Evolutionary conservation across 2,888 invertebrate genomes (phyloP).

Genomic region (Drosophila dives): DNA sequence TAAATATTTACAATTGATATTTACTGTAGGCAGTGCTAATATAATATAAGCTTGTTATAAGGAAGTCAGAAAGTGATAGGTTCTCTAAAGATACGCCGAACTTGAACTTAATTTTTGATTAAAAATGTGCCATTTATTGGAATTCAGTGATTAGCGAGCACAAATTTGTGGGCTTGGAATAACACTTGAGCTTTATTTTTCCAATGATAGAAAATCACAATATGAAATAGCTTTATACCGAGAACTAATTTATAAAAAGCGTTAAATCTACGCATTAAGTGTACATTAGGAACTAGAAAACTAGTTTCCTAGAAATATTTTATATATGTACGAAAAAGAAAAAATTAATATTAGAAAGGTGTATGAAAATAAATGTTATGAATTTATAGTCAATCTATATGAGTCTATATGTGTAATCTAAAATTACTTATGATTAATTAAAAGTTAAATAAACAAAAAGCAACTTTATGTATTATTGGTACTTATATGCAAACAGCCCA

Average conservation of each 20-base stretch:
- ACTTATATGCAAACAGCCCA: neutral
- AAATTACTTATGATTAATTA: neutral
- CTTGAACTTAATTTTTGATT: neutral
- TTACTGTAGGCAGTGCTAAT: slow-evolving; percentile 15
- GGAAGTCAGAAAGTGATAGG: too few relatives aligned
- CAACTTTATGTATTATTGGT: neutral
- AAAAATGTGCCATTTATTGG: neutral
- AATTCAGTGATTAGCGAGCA: neutral
- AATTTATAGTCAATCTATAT: too few relatives aligned
- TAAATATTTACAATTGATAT: slow-evolving; percentile 2
- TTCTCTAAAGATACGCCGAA: neutral
- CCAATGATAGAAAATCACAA: too few relatives aligned
- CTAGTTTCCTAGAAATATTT: neutral
- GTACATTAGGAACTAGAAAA: neutral
- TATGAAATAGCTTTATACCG: neutral
- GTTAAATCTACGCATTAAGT: neutral
- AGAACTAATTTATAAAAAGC: neutral
- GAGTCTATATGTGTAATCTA: neutral
- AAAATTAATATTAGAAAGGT: neutral
- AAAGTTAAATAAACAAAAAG: neutral
- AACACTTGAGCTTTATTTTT: too few relatives aligned
- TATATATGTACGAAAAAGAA: too few relatives aligned
- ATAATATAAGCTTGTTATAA: neutral
- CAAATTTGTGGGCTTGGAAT: neutral
- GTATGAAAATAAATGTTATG: neutral